Evolutionary conservation across 2,888 invertebrate genomes (phyloP), one percentile per base, ranked within the genome.

Genomic region (Hedychridium roseum): DNA sequence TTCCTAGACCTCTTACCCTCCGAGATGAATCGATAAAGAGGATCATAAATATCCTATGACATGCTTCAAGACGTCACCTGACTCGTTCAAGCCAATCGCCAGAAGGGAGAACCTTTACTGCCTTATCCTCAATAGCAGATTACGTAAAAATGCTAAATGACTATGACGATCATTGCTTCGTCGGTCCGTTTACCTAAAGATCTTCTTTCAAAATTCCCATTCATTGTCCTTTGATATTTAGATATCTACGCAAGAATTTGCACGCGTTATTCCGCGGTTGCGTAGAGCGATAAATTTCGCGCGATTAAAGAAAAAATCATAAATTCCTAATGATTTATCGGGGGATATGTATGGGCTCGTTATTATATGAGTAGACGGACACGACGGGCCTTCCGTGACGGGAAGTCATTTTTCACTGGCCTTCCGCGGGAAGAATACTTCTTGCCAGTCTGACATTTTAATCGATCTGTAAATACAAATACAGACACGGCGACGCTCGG

Each of bases 311-410:
- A 36, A 45, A 41, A 50, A 60, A 66, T 61, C 64, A 62, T 60
- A 62, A 67, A 67, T 66, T 60, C 61, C 58, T 62, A 68, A 71
- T 69, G 68, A 71, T 70, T 70, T 71, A 70, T 70, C 55, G 57
- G 57, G 48, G 35, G 60, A 64, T n/a, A n/a, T n/a, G 59, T 69
- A 71, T 66, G 50, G 52, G 52, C 46, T 57, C 55, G 61, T 69
- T 68, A 64, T 63, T 57, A 50, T 55, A 58, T 51, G 30, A 7
- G 5, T n/a, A n/a, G n/a, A n/a, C n/a, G 11, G 6, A 60, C 62
- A 59, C 45, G 55, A 43, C n/a, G n/a, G n/a, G 52, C 57, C 55
- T 57, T 63, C 57, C 71, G 69, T 71, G 70, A 70, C 66, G 64
- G 61, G 44, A 54, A 58, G 57, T 67, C 63, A 70, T 70, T 71